phyloP scores from a whole-genome alignment of 2,113 vertebrate species.

The Thinocorus orbignyianus region DNA sequence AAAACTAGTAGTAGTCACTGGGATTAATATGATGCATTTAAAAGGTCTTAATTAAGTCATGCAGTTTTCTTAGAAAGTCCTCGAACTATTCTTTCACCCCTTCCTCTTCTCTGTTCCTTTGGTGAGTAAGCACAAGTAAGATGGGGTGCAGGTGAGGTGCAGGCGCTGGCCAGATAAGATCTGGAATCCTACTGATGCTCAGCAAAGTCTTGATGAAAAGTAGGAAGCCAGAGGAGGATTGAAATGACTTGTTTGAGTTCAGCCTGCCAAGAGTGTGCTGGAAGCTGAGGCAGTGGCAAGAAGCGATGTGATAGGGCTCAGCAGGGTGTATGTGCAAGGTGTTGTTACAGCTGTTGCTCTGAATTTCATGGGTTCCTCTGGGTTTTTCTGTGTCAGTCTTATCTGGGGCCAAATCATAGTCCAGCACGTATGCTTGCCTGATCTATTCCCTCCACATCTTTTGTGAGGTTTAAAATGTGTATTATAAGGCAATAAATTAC shows the following conservation, averaged over 20 bases:
- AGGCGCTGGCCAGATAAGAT: background rate
- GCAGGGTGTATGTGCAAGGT: background rate
- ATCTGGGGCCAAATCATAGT: accelerated
- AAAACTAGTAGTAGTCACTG: background rate
- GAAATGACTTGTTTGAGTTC: background rate
- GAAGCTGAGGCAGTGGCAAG: background rate
- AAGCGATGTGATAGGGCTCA: background rate
- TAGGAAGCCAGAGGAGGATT: background rate
- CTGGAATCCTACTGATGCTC: background rate
- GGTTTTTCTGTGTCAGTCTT: accelerated
- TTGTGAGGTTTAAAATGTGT: background rate
- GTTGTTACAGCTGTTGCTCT: background rate
- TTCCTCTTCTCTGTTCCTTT: background rate
- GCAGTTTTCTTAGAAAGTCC: background rate
- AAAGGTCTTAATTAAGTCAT: background rate
- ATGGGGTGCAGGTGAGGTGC: background rate
- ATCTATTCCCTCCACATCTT: background rate
- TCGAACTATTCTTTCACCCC: background rate
- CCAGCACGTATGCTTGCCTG: background rate
- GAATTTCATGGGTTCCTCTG: background rate
- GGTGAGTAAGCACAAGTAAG: background rate
- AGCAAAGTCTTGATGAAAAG: background rate
- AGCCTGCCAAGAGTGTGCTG: background rate
- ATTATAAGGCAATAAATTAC: background rate
- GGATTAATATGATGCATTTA: background rate